Conservation (phyloP, 2,888 invertebrate species). For the Cephus spinipes region DNA sequence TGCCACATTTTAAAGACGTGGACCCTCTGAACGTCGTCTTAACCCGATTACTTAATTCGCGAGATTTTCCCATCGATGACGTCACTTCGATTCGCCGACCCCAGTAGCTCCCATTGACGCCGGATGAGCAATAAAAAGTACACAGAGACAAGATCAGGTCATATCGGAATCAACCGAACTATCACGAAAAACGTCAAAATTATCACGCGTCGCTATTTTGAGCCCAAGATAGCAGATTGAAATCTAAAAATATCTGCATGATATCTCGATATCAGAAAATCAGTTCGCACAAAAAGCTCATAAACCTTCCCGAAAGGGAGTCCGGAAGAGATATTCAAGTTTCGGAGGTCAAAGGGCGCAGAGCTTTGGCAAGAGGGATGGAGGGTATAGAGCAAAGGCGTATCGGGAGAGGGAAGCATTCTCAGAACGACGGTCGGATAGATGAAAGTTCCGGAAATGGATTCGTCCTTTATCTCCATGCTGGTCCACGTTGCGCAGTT, state of each 20-base stretch:
- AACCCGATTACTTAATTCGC: neutral
- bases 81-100: too few species aligned
- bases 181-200: neutral
- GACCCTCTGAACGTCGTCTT: neutral
- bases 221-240: neutral
- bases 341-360: neutral
- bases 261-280: neutral
- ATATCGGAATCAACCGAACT: neutral
- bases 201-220: neutral
- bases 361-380: neutral
- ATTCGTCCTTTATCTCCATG: neutral
- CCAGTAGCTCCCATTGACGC: too few species aligned
- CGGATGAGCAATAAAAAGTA: too few species aligned
- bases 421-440: neutral
- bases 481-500: neutral
- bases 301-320: neutral
- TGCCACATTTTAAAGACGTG: neutral
- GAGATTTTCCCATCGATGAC: neutral
- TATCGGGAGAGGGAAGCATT: neutral
- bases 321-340: neutral
- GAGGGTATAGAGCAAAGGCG: neutral
- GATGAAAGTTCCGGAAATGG: slow-evolving; percentile 2
- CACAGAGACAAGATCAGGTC: neutral
- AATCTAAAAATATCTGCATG: neutral
- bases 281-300: neutral